Evolutionary conservation across 2,888 invertebrate genomes (phyloP).

Genomic region (Orthosia incerta): DNA sequence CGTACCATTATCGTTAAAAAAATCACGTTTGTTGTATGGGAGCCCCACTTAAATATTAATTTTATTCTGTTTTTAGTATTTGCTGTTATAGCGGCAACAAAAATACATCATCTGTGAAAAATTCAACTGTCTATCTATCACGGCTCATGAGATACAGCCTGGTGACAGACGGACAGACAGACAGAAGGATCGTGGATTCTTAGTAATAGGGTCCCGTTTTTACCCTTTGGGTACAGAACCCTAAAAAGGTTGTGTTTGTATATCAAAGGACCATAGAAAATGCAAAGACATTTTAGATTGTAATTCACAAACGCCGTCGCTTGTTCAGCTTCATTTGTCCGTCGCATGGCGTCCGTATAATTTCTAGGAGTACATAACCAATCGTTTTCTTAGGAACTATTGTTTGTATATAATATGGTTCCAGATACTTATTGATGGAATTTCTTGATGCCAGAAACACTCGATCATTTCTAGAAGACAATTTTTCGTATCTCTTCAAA

Average conservation of each 20-base stretch:
- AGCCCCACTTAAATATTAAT: too few species aligned
- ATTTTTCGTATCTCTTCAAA: not conserved
- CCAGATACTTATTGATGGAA: not conserved
- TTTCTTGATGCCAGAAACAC: not conserved
- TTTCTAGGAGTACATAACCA: not conserved
- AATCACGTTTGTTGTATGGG: too few species aligned
- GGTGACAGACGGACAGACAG: too few species aligned
- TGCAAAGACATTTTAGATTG: not conserved
- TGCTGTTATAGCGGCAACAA: too few species aligned
- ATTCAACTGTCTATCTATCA: too few species aligned
- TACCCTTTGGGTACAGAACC: too few species aligned
- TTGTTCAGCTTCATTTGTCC: slow-evolving; percentile 8
- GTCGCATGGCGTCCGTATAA: not conserved
- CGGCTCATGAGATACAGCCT: too few species aligned
- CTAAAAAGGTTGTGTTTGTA: not conserved
- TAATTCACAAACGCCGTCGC: not conserved
- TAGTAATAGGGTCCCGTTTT: too few species aligned
- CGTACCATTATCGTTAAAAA: too few species aligned
- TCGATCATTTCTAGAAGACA: not conserved
- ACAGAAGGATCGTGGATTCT: too few species aligned
- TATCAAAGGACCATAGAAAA: slow-evolving; percentile 1
- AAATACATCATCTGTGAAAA: too few species aligned
- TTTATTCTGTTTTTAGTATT: too few species aligned
- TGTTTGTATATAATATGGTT: not conserved
- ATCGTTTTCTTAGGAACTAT: not conserved